Base-by-base conservation (phyloP, 2,797 vertebrate species). In the Parauchenoglanis punctatus region DNA sequence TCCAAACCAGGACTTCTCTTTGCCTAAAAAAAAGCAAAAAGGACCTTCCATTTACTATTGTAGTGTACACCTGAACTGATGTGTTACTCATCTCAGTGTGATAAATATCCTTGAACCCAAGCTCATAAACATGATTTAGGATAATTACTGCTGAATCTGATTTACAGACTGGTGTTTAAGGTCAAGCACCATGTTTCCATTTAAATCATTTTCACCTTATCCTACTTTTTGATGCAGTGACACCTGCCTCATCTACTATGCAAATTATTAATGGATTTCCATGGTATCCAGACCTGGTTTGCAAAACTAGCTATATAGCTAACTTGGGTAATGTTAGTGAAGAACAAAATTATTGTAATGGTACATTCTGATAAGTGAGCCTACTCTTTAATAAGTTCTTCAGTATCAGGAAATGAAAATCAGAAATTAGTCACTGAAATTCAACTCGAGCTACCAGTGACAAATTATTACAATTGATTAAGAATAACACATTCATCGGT, bases 1-100 rank as follows among this genome's bases (percentile, higher is more conserved):
- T 98, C 97, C 90, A 93, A 95, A 89, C 94, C 92, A 88, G 96
- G 96, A 91, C 90, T 92, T 91, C 92, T 96, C 92, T 95, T 97
- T 72, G 88, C 80, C 73, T 96, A 94, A 87, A 31, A 87, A 68
- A 49, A 40, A 81, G 13, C 3, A 63, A 65, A 17, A 67, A 20
- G 3, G n/a, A 49, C 44, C 61, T 46, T 46, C 13, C 40, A 63
- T 63, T 80, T 46, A 63, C 12, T 20, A 49, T 2, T 25, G 31
- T 56, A 44, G 20, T 68, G 35, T 49, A 46, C 63, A 40, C 5
- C 63, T 82, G 44, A 82, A 49, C 59, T 65, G 59, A 65, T 28
- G 6, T 25, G 28, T 58, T 77, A 23, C 28, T 12, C 58, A 35
- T 56, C n/a, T 20, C 25, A 49, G 13, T 54, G 25, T 52, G 46